Percentiles rank a stretch among this genome's conserved stretches.
phyloP scores from a whole-genome alignment of 2,888 invertebrate genomes.

The Hybos culiciformis region DNA sequence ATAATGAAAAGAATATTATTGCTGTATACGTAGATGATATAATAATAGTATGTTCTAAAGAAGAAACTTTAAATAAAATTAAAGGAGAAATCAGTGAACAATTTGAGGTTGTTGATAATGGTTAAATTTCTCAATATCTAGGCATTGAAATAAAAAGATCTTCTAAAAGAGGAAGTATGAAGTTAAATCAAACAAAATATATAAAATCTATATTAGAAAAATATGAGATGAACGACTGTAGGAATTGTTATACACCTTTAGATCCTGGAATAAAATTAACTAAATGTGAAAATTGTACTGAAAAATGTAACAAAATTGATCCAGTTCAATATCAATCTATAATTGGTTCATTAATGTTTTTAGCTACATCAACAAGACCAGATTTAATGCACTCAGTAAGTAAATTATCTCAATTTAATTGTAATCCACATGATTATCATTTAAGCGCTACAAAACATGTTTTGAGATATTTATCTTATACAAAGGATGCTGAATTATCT shows the following conservation, averaged over 20 bases:
- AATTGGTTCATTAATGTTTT: constrained; percentile 8
- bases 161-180: not conserved
- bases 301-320: not conserved
- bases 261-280: constrained; percentile 2
- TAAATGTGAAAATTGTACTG: not conserved
- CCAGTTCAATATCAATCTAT: constrained; percentile 7
- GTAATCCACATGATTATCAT: constrained; percentile 5
- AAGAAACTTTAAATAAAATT: not conserved
- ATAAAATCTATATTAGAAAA: not conserved
- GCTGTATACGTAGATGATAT: constrained; percentile 2
- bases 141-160: not conserved
- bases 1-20: constrained; percentile 2
- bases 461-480: constrained; percentile 5
- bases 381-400: constrained; percentile 6
- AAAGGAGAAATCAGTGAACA: not conserved
- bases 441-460: constrained; percentile 5
- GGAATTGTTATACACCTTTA: constrained; percentile 7
- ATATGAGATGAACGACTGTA: not conserved
- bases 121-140: not conserved
- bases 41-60: not conserved
- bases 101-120: not conserved
- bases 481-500: not conserved
- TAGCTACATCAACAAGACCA: constrained; percentile 7
- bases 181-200: not conserved
- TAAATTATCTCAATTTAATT: constrained; percentile 6